These are phyloP conservation scores for Therioaphis trifolii DNA, from an alignment of 2,888 invertebrate genomes.

Conservation along the genomic window DNA sequence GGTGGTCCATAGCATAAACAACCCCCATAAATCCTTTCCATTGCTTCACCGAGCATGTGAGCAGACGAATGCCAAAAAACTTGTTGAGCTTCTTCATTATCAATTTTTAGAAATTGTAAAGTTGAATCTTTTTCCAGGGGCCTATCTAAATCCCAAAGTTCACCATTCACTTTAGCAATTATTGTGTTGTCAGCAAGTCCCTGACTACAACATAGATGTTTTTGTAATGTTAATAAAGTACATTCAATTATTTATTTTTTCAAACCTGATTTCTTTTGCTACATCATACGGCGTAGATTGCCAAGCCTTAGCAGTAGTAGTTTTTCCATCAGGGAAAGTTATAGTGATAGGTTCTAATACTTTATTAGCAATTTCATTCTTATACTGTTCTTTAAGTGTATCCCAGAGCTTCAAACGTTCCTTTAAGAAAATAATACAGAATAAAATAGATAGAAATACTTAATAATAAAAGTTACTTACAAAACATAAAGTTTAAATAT, in stretches of 20 bases:
- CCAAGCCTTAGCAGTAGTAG: constrained; percentile 89
- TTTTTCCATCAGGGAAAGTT: constrained; percentile 93
- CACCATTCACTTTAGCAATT: constrained; percentile 92
- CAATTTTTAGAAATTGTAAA: constrained; percentile 91
- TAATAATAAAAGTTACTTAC: no score
- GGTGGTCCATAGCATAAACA: constrained; percentile 99
- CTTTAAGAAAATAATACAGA: constrained; percentile 68
- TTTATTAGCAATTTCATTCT: constrained; percentile 82
- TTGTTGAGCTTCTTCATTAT: constrained; percentile 91
- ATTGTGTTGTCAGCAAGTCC: constrained; percentile 94
- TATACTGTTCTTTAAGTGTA: constrained; percentile 84
- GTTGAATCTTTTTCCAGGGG: constrained; percentile 88
- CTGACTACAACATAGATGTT: no score
- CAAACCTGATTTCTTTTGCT: constrained; percentile 85
- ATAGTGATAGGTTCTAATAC: constrained; percentile 82
- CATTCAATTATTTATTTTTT: constrained; percentile 19
- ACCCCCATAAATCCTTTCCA: constrained; percentile 96
- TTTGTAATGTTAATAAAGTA: not conserved
- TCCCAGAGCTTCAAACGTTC: constrained; percentile 89
- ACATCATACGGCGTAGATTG: constrained; percentile 91
- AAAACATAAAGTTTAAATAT: not conserved
- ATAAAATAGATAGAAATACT: not conserved
- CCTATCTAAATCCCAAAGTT: constrained; percentile 95
- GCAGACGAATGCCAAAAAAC: constrained; percentile 99
- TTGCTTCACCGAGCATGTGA: constrained; percentile 95